Base-by-base conservation (phyloP, 2,113 vertebrate genomes). In the Lepisosteus osseus region DNA sequence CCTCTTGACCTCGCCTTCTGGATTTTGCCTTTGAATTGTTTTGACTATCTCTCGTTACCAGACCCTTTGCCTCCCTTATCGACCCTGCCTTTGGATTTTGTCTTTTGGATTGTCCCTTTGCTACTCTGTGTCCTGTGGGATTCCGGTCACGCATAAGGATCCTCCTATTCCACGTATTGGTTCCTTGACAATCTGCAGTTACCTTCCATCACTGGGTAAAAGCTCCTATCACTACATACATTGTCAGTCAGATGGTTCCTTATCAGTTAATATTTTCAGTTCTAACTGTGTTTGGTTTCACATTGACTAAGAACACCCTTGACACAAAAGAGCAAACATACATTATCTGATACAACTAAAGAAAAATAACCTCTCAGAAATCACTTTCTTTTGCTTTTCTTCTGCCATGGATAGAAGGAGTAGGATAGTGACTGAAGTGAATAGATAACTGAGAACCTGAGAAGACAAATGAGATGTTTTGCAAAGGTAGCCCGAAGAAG, bases 311-410 rank as follows among this genome's bases (percentile, higher is more conserved):
- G 63, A 68, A 72, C 66, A 65, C 47, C 64, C 45, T 61, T 41
- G 76, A 76, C 84, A 83, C 81, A 83, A 87, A 85, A 80, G 78
- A 85, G 78, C 84, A 83, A 86, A 85, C 85, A 80, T 70, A 68
- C 80, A 29, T 89, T 88, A 85, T 85, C 83, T 80, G 85, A 85
- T 80, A 79, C 77, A 78, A 62, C 72, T 65, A 69, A 83, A 85
- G 88, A 90, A 86, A 84, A 85, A 88, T 85, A 80, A 78, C 80
- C 76, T 78, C n/a, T 3, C 61, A 43, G 45, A 78, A 76, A 72
- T 67, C 71, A 67, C 47, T 40, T 65, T 42, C 59, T 75, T 79
- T 77, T 68, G 56, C 13, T 75, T 65, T 76, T 80, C 77, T 74
- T 54, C 29, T 68, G 61, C 72, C 74, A 63, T 67, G 51, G n/a